Evolutionary conservation across 2,888 invertebrate genomes (phyloP).

Genomic region (Rhopalosiphum nymphaeae): DNA sequence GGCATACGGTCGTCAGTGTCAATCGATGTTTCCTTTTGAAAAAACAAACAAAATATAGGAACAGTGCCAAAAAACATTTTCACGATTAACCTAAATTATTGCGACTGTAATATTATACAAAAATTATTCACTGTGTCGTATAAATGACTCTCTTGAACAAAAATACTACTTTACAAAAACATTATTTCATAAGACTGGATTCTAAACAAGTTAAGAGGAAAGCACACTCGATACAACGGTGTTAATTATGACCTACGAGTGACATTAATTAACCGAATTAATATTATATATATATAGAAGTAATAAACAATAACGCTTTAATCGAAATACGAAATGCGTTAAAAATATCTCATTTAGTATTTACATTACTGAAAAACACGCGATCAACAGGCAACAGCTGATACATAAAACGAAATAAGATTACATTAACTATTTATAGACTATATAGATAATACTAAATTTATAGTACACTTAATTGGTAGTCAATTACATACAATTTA

Average conservation of each 20-base stretch:
- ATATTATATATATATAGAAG: background rate
- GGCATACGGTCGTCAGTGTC: background rate
- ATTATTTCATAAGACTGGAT: background rate
- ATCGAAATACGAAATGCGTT: background rate
- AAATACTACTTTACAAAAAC: background rate
- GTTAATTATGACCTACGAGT: background rate
- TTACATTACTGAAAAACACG: constrained; percentile 1
- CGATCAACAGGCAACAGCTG: background rate
- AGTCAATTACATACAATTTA: background rate
- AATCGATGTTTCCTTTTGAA: constrained; percentile 3
- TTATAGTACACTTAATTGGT: background rate
- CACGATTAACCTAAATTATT: background rate
- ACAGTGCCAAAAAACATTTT: background rate
- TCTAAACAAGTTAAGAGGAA: background rate
- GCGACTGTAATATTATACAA: background rate
- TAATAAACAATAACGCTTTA: background rate
- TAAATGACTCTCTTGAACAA: background rate
- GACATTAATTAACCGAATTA: background rate
- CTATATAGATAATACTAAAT: background rate
- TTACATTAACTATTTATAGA: background rate
- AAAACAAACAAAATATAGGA: background rate
- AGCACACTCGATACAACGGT: background rate
- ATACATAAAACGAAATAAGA: background rate
- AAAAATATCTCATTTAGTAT: background rate
- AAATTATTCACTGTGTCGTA: background rate